Evolutionary conservation across 2,888 invertebrate species (phyloP).

Genomic region (Lasioglossum villosulum): DNA sequence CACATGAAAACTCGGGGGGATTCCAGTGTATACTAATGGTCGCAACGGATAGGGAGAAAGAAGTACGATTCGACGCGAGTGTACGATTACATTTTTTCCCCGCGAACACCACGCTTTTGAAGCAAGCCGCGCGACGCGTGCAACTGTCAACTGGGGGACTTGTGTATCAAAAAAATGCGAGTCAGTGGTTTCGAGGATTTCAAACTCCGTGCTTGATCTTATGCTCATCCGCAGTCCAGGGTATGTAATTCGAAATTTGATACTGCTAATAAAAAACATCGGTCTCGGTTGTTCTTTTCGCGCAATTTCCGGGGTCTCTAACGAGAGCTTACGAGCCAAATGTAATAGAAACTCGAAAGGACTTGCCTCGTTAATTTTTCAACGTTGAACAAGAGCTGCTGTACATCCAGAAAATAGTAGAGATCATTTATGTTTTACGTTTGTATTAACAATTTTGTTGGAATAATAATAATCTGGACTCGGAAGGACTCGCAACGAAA

Average conservation of each 20-base stretch:
- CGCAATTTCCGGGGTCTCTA: not conserved
- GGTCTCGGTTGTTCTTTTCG: not conserved
- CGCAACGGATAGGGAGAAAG: not conserved
- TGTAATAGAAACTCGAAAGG: not conserved
- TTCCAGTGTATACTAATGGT: not conserved
- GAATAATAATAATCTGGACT: not conserved
- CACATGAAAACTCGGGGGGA: not conserved
- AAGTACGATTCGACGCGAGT: conserved; percentile 6
- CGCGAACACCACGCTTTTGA: conserved; percentile 9
- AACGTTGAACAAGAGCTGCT: not conserved
- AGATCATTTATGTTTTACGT: not conserved
- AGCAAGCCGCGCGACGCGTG: conserved; percentile 32
- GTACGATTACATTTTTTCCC: conserved; percentile 6
- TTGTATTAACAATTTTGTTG: not conserved
- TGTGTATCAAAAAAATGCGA: conserved; percentile 62
- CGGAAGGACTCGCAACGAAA: not conserved
- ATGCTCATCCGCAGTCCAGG: conserved; percentile 35
- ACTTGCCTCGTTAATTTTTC: not conserved
- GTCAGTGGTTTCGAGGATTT: conserved; percentile 47
- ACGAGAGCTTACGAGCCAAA: not conserved
- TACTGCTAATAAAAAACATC: conserved; percentile 9
- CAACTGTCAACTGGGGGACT: conserved; percentile 32
- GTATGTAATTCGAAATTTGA: conserved; percentile 20
- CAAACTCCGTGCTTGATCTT: conserved; percentile 25
- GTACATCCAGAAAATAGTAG: not conserved